Evolutionary conservation across 2,113 vertebrate genomes (phyloP).

Genomic region (Neodontobutis hainanensis): DNA sequence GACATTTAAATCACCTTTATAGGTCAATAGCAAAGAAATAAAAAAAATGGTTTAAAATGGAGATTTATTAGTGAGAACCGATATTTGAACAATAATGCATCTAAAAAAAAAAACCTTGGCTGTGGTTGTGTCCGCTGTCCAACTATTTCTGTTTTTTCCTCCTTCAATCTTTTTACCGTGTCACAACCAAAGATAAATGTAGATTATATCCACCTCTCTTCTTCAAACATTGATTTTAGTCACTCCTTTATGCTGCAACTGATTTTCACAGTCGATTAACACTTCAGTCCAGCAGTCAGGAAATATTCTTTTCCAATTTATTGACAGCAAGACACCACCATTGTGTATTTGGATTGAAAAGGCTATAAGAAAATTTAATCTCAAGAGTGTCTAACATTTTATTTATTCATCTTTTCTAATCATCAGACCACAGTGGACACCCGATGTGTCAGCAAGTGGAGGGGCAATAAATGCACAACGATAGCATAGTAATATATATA

Average conservation of each 20-base stretch:
- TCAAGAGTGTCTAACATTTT: background rate
- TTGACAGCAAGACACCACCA: conserved; percentile 10
- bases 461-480: background rate
- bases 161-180: background rate
- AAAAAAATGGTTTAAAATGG: too few species aligned
- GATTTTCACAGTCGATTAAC: conserved; percentile 55
- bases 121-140: background rate
- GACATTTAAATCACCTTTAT: too few species aligned
- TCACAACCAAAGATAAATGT: background rate
- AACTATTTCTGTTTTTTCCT: background rate
- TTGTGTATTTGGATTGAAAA: conserved; percentile 14
- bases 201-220: background rate
- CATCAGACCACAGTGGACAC: background rate
- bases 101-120: background rate
- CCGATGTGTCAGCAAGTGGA: background rate
- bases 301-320: conserved; percentile 23
- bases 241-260: conserved; percentile 44
- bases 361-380: conserved; percentile 2
- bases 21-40: too few species aligned
- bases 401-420: background rate
- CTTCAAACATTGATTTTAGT: conserved; percentile 41
- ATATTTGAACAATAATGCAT: too few species aligned
- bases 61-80: too few species aligned
- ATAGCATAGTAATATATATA: background rate
- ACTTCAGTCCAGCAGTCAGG: conserved; percentile 18